Evolutionary conservation across 1,140 invertebrate species (phyloP), one percentile per base, ranked within the genome.

Genomic region (Papilio aristodemus): DNA sequence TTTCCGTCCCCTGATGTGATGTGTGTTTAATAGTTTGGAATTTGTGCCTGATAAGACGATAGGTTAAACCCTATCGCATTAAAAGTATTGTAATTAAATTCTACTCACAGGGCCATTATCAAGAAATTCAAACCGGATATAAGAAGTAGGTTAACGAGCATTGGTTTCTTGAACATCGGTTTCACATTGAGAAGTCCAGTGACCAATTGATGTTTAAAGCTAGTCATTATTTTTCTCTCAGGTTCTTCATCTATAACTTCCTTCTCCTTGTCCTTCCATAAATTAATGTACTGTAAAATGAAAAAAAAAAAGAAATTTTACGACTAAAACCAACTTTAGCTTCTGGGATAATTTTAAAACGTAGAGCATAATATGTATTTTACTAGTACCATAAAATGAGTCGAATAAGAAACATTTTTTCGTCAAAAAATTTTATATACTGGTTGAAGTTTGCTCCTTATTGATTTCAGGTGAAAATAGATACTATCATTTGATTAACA

Each of bases 81-180:
- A n/a, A n/a, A n/a, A n/a, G n/a, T n/a, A n/a, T n/a, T n/a, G 14
- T 50, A 6, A 22, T 9, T 5, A 27, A 13, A 13, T 36, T 17
- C 5, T 76, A 87, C 87, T 80, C 76, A 90, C 87, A 83, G 57
- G 19, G 73, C 69, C 80, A 90, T 81, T n/a, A 71, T 77, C n/a
- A 82, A 74, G 57, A 82, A 84, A 13, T 80, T 83, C 71, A 83
- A 78, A 7, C 60, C 36, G 32, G 78, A 80, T 8, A 90, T 73
- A 0, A 86, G 38, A 11, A 76, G 46, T 0, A 87, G 67, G 38
- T 83, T 80, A 0, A 72, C 25, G 0, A 81, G 59, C 5, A 87
- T 70, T 0, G 88, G 86, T 66, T 71, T 86, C 1, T 38, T 64
- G 27, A 86, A 83, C 76, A 89, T 74, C 0, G 84, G 79, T 54